These are phyloP conservation scores for Merluccius polli DNA, from an alignment of 2,797 vertebrate species.

Conservation along the genomic window DNA sequence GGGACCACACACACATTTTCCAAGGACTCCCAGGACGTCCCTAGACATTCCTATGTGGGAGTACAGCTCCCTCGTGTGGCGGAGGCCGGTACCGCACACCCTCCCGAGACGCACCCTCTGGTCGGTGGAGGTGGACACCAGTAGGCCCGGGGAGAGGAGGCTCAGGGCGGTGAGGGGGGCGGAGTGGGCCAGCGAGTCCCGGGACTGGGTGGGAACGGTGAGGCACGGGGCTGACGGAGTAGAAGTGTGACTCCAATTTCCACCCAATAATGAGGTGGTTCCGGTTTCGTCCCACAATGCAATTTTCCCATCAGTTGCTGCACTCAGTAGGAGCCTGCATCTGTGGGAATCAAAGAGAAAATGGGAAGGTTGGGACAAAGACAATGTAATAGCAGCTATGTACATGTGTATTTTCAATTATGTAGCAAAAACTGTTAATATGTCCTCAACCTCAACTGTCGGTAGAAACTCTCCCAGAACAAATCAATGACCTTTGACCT, in stretches of 20 bases:
- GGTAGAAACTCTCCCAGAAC: constrained; percentile 85
- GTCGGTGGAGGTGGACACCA: no score
- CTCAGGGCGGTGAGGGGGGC: no score
- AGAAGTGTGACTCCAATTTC: constrained; percentile 57
- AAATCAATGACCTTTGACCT: constrained; percentile 71
- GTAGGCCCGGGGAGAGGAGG: no score
- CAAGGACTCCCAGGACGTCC: no score
- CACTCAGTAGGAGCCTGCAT: no score
- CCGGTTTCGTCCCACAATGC: constrained; percentile 84
- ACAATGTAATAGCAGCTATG: not conserved
- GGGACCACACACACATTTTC: no score
- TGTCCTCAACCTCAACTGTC: no score
- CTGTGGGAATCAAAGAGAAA: no score
- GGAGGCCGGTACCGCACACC: constrained; percentile 51
- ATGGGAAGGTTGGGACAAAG: constrained; percentile 63
- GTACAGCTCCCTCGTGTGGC: constrained; percentile 68
- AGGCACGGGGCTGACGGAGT: constrained; percentile 66
- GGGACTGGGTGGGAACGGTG: no score
- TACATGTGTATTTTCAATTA: not conserved
- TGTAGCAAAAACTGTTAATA: not conserved
- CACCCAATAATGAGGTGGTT: constrained; percentile 48
- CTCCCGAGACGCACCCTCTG: no score
- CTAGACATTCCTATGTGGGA: constrained; percentile 78
- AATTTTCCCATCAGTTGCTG: constrained; percentile 84
- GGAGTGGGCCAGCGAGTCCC: no score